Conservation (phyloP, 30 jellyfish, hydroid and myxozoan genomes). For the Cassiopea xamachana region DNA sequence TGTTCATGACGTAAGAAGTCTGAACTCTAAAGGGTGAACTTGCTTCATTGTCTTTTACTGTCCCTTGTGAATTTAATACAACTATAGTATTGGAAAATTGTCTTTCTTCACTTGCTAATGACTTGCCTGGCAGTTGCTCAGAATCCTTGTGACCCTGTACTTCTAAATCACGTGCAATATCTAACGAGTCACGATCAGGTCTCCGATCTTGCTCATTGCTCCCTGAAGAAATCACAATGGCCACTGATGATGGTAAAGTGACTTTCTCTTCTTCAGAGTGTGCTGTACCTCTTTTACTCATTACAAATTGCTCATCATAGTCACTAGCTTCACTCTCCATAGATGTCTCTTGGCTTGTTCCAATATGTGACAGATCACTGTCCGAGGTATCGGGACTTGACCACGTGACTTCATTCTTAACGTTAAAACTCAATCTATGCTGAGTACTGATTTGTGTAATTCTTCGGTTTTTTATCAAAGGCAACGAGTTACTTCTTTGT, state of each 20-base stretch:
- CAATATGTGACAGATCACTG: conserved; percentile 26
- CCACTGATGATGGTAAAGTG: no score
- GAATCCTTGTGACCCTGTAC: no score
- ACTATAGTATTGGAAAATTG: neutral
- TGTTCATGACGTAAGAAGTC: conserved; percentile 17
- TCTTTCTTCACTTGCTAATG: neutral
- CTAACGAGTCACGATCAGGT: no score
- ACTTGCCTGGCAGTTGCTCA: no score
- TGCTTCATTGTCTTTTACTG: neutral
- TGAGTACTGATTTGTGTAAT: neutral
- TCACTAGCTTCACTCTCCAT: conserved; percentile 61
- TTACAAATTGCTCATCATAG: neutral
- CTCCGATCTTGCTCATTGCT: no score
- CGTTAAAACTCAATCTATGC: neutral
- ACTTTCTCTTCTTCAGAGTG: neutral
- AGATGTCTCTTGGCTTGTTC: conserved; percentile 3
- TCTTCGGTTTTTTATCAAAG: conserved; percentile 28
- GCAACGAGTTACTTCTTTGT: conserved; percentile 55
- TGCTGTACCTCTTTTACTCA: neutral
- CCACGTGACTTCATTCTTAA: conserved; percentile 8
- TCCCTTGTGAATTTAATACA: neutral
- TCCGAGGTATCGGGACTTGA: conserved; percentile 24
- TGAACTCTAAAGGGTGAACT: neutral
- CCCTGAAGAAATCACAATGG: no score
- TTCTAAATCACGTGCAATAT: no score